These are phyloP conservation scores for Sitophilus oryzae DNA, from an alignment of 1,140 invertebrate species.

Conservation along the genomic window DNA sequence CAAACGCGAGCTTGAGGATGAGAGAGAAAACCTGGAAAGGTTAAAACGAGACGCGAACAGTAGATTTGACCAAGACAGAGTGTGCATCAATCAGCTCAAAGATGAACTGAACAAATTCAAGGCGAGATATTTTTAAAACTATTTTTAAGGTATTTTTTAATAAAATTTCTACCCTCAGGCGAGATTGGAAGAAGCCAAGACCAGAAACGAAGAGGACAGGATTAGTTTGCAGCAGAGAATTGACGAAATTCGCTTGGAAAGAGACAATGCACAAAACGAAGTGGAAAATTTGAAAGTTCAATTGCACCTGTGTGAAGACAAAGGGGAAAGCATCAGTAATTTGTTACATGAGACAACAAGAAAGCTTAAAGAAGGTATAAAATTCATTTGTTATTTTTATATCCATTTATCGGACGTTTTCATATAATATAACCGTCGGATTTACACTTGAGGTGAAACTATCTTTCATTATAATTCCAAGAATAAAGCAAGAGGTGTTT, in stretches of 20 bases:
- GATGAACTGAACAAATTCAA: slow-evolving; percentile 64
- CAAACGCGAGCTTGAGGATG: slow-evolving; percentile 63
- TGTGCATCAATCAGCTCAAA: slow-evolving; percentile 62
- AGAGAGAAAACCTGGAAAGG: slow-evolving; percentile 63
- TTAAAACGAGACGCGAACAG: slow-evolving; percentile 60
- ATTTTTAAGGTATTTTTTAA: background rate
- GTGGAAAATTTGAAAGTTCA: slow-evolving; percentile 72
- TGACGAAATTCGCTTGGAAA: slow-evolving; percentile 63
- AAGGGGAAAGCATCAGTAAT: slow-evolving; percentile 62
- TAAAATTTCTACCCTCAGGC: no score
- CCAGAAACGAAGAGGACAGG: slow-evolving; percentile 65
- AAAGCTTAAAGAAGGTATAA: slow-evolving; percentile 69
- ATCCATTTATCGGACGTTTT: background rate
- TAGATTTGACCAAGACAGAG: slow-evolving; percentile 65
- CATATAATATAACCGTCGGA: no score
- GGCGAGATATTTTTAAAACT: slow-evolving; percentile 10
- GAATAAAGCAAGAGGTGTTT: background rate
- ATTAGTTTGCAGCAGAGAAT: slow-evolving; percentile 62
- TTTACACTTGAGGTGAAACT: no score
- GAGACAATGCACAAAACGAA: slow-evolving; percentile 60
- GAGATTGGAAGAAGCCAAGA: slow-evolving; percentile 62
- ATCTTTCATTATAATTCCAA: no score
- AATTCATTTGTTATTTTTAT: slow-evolving; percentile 8
- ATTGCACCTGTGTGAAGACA: slow-evolving; percentile 69
- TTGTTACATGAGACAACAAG: slow-evolving; percentile 70